Base-by-base conservation (phyloP, 2,888 invertebrate species). In the Acrocyrtus sp. region DNA sequence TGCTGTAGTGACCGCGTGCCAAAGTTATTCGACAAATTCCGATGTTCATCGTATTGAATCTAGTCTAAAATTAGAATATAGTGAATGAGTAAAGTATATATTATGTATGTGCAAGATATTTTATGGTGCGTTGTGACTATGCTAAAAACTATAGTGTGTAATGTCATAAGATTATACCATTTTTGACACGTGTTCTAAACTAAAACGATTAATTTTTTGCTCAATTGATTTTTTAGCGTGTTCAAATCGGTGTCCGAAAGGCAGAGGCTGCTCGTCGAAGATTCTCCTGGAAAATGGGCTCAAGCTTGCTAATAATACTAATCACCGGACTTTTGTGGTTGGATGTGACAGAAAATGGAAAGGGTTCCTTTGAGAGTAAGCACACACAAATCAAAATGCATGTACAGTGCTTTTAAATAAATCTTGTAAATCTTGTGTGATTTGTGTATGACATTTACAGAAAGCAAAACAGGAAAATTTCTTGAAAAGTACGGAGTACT, bases 291-390 rank as follows among this genome's bases (percentile, higher is more conserved):
- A 78, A 78, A 72, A 75, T 75, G 74, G 78, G 74, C 19, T 67
- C 68, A 2, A 73, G 70, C 54, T 43, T 81, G 12, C 10, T 81
- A 3, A 1, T 80, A 8, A 62, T 78, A 3, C n/a, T 70, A 5
- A 76, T 81, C 34, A 47, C 58, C 22, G 80, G 79, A 6, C 58
- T 81, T 34, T 43, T 81, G 0, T 81, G 78, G 77, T 66, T 81
- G 15, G 81, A 81, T 22, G 63, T 79, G 26, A 66, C 77, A n/a
- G 81, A 81, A 69, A 81, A 81, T 62, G 81, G 81, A 24, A 77
- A 79, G 53, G 81, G 81, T 1, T 68, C 76, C 1, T 81, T 81
- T 73, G 77, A 79, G 54, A 80, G 80, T 79, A 72, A 75, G 78
- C n/a, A n/a, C n/a, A n/a, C n/a, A n/a, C n/a, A n/a, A n/a, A n/a